These are phyloP conservation scores for Melanostigma gelatinosum DNA, from an alignment of 2,113 vertebrate genomes.

Conservation along the genomic window DNA sequence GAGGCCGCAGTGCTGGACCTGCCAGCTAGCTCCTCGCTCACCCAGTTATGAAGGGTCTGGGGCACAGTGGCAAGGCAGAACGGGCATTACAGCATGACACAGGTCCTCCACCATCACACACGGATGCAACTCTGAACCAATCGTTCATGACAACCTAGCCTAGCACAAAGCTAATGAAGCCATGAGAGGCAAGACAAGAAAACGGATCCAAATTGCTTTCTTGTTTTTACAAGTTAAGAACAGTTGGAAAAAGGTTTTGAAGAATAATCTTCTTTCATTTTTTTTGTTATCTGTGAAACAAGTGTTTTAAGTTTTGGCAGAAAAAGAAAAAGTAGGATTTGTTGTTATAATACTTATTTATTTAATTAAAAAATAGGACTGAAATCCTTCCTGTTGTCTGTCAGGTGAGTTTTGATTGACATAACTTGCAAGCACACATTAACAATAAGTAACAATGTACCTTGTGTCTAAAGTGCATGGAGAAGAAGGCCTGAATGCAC, in stretches of 20 bases:
- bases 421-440: neutral
- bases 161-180: neutral
- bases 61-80: constrained; percentile 84
- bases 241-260: neutral
- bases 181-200: neutral
- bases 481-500: neutral
- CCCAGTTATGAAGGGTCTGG: constrained; percentile 92
- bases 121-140: neutral
- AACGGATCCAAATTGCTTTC: neutral
- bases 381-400: neutral
- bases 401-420: neutral
- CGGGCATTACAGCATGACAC: constrained; percentile 55
- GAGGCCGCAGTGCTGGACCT: constrained; percentile 88
- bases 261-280: neutral
- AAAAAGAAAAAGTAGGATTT: too few species aligned
- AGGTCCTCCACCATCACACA: constrained; percentile 16
- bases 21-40: constrained; percentile 91
- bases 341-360: too few species aligned
- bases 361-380: too few species aligned
- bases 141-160: neutral
- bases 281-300: neutral
- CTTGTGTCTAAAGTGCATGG: neutral
- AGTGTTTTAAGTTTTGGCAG: neutral
- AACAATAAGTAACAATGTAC: neutral
- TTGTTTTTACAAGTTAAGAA: neutral